Evolutionary conservation across 2,113 vertebrate species (phyloP).

Genomic region (Calidris pugnax): DNA sequence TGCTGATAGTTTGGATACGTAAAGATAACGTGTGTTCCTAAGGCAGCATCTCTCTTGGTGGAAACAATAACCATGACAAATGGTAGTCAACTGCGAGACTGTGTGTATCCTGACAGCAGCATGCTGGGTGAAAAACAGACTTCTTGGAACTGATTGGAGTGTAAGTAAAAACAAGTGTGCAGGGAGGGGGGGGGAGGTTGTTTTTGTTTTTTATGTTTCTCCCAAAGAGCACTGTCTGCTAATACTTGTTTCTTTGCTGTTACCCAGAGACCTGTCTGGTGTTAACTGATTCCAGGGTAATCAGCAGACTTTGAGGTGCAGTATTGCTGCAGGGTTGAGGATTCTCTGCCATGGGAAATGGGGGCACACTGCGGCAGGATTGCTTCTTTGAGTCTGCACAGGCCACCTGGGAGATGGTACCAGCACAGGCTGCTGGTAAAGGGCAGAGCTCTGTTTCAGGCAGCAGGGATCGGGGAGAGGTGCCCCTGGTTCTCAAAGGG

Average conservation of each 20-base stretch:
- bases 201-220: not conserved
- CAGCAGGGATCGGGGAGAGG: not conserved
- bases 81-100: slow-evolving; percentile 48
- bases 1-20: not conserved
- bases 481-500: not conserved
- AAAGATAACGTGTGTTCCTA: not conserved
- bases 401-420: not conserved
- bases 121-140: slow-evolving; percentile 56
- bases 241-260: not conserved
- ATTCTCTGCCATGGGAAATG: not conserved
- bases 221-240: not conserved
- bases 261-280: not conserved
- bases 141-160: slow-evolving; percentile 59
- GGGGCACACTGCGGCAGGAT: accelerated
- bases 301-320: not conserved
- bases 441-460: not conserved
- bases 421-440: not conserved
- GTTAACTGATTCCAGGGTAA: not conserved
- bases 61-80: slow-evolving; percentile 56
- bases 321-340: not conserved
- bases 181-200: not conserved
- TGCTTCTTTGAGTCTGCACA: not conserved
- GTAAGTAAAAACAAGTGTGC: slow-evolving; percentile 59
- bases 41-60: slow-evolving; percentile 2
- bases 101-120: slow-evolving; percentile 67